A percentile compares a stretch with the other conserved stretches of the same genome.
phyloP scores from a whole-genome alignment of 2,888 invertebrate genomes.

The Polydrusus tereticollis region DNA sequence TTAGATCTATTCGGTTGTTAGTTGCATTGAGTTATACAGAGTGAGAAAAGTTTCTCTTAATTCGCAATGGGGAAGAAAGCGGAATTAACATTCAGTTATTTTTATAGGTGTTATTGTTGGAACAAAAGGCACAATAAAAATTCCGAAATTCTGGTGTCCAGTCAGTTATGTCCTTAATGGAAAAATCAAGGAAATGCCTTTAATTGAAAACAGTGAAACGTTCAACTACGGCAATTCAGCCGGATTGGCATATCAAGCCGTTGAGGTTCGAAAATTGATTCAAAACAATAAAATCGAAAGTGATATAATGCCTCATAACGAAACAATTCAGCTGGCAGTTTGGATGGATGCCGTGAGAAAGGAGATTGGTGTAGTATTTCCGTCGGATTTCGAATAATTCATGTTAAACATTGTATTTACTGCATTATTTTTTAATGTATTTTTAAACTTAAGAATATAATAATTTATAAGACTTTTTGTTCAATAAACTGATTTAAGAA shows the following conservation, averaged over 20 bases:
- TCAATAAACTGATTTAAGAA: no score
- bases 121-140: slow-evolving; percentile 76
- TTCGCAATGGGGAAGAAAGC: background rate
- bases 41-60: no score
- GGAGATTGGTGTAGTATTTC: slow-evolving; percentile 47
- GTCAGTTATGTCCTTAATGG: slow-evolving; percentile 75
- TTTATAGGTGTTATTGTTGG: slow-evolving; percentile 63
- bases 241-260: slow-evolving; percentile 83
- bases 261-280: slow-evolving; percentile 81
- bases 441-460: no score
- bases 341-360: slow-evolving; percentile 48
- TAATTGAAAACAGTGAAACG: slow-evolving; percentile 74
- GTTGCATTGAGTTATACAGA: no score
- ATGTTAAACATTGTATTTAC: no score
- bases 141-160: slow-evolving; percentile 82
- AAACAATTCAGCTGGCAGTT: slow-evolving; percentile 46
- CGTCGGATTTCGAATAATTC: slow-evolving; percentile 28
- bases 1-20: no score
- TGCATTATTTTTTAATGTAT: no score
- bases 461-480: no score
- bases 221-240: slow-evolving; percentile 74
- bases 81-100: background rate
- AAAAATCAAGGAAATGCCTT: slow-evolving; percentile 72
- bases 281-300: slow-evolving; percentile 69
- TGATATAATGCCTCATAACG: slow-evolving; percentile 38